A percentile compares a stretch with the other conserved stretches of the same genome.
Evolutionary conservation across 2,888 invertebrate genomes (phyloP).

Genomic region (Liodrosophila aerea): DNA sequence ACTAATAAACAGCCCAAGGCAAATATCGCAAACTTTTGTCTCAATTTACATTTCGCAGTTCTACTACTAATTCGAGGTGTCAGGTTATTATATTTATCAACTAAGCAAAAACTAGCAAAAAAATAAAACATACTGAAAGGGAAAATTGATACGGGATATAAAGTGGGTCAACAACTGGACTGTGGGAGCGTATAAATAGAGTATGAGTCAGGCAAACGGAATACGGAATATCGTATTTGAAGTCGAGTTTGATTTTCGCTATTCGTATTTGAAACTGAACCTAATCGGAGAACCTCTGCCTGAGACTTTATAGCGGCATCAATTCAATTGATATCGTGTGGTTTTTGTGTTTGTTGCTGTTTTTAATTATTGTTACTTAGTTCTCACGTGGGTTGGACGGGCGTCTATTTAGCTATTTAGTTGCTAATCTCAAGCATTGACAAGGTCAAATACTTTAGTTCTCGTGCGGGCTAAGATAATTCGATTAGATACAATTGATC

Average conservation of each 20-base stretch:
- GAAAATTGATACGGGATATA: conserved; percentile 44
- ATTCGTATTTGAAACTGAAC: not conserved
- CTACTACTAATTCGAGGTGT: conserved; percentile 28
- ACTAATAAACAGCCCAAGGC: conserved; percentile 30
- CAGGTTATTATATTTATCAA: conserved; percentile 26
- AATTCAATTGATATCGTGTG: not conserved
- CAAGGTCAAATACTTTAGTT: conserved; percentile 53
- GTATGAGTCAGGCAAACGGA: conserved; percentile 42
- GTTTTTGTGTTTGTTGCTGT: not conserved
- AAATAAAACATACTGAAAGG: conserved; percentile 23
- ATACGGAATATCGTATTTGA: not conserved
- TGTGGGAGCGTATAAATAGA: conserved; percentile 22
- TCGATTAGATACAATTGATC: conserved; percentile 27
- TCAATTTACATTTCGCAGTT: conserved; percentile 42
- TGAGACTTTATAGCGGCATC: conserved; percentile 2
- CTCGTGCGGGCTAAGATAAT: conserved; percentile 23
- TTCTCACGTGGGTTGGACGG: conserved; percentile 28
- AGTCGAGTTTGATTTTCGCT: not conserved
- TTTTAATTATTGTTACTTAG: conserved; percentile 18
- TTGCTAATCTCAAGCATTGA: conserved; percentile 39
- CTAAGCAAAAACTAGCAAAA: conserved; percentile 11
- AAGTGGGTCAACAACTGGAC: conserved; percentile 64
- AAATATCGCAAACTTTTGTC: conserved; percentile 37
- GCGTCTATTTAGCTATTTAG: conserved; percentile 8
- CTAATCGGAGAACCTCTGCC: not conserved